phyloP scores from a whole-genome alignment of 2,888 invertebrate species.

The Dryococelus australis region DNA sequence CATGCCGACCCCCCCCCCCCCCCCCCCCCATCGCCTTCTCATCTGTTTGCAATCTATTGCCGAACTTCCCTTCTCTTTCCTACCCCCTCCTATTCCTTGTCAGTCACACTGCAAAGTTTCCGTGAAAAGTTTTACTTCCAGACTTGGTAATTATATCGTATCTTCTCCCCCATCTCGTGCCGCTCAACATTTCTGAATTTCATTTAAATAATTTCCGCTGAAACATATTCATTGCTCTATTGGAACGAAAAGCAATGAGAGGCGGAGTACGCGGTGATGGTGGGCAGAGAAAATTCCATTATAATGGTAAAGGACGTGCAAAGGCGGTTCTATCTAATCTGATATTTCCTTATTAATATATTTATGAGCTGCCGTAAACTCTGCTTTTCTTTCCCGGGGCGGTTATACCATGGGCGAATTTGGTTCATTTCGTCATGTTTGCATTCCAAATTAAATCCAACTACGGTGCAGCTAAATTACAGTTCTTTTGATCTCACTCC shows the following conservation, averaged over 20 bases:
- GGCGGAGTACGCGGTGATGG: not conserved
- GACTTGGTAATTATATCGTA: conserved; percentile 26
- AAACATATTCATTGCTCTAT: conserved; percentile 26
- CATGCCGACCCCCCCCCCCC: not conserved
- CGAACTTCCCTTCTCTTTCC: not conserved
- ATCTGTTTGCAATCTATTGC: too few relatives aligned
- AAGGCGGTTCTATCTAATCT: not conserved
- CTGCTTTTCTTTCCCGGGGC: not conserved
- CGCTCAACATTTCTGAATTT: conserved; percentile 17
- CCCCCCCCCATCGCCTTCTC: too few relatives aligned
- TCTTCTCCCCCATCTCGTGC: conserved; percentile 17
- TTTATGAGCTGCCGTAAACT: not conserved
- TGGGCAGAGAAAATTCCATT: not conserved
- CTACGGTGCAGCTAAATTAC: not conserved
- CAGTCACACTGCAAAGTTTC: conserved; percentile 12
- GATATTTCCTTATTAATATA: not conserved
- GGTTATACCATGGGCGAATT: not conserved
- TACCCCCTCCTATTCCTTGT: not conserved
- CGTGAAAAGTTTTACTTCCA: conserved; percentile 25
- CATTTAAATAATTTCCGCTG: conserved; percentile 27
- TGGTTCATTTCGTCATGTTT: conserved; percentile 4
- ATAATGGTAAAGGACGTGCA: not conserved
- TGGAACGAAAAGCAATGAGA: conserved; percentile 17
- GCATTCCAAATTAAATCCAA: conserved; percentile 5
- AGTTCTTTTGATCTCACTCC: not conserved